Percentiles rank a stretch among this genome's conserved stretches.
Evolutionary conservation across 1,140 invertebrate species (phyloP).

Genomic region (Bilobella aurantiaca): DNA sequence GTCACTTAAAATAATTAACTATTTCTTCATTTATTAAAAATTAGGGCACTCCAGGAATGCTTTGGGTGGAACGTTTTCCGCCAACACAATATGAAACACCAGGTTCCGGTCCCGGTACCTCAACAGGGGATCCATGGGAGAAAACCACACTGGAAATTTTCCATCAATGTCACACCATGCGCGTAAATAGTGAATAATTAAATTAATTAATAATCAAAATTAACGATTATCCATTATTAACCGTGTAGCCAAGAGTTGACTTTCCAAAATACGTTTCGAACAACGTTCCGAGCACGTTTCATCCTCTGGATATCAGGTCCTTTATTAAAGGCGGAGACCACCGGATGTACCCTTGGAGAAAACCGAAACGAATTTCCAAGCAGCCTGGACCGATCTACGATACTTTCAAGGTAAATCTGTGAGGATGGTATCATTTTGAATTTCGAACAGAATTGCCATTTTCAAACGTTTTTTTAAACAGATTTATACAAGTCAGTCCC

Average conservation of each 20-base stretch:
- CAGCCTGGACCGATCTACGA: constrained; percentile 25
- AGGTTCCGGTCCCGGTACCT: constrained; percentile 13
- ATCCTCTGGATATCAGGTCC: constrained; percentile 23
- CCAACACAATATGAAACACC: neutral
- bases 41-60: constrained; percentile 16
- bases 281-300: constrained; percentile 19
- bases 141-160: neutral
- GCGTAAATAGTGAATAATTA: too few relatives aligned
- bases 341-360: constrained; percentile 26
- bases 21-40: neutral
- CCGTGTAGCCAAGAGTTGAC: constrained; percentile 16
- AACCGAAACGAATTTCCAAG: constrained; percentile 6
- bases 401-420: constrained; percentile 12
- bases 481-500: constrained; percentile 18
- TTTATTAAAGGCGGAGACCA: constrained; percentile 25
- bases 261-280: constrained; percentile 25
- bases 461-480: neutral
- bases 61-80: constrained; percentile 4
- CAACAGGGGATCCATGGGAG: constrained; percentile 14
- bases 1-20: neutral
- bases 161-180: neutral
- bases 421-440: too few relatives aligned
- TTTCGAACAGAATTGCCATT: neutral
- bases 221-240: neutral
- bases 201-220: neutral